Evolutionary conservation across 2,113 vertebrate species (phyloP).

Genomic region (Tiliqua scincoides): DNA sequence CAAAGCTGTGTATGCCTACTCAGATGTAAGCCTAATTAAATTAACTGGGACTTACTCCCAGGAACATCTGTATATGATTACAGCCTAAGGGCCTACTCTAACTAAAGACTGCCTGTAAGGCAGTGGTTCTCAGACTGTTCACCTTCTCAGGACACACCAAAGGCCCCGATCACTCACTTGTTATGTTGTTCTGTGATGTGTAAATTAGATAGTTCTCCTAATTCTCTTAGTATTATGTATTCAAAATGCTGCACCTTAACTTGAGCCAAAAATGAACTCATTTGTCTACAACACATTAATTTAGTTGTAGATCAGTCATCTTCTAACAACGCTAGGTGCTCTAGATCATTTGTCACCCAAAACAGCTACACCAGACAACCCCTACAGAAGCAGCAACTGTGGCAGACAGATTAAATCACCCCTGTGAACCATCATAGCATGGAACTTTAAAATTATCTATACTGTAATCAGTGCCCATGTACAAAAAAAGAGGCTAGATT

Average conservation of each 20-base stretch:
- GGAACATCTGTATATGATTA: too few species aligned
- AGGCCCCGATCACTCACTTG: too few species aligned
- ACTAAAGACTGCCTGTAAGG: too few species aligned
- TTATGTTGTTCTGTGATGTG: not conserved
- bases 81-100: too few species aligned
- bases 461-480: not conserved
- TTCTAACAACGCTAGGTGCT: not conserved
- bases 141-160: too few species aligned
- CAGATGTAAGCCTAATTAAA: too few species aligned
- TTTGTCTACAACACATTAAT: not conserved
- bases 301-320: not conserved
- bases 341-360: not conserved
- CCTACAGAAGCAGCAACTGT: not conserved
- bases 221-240: not conserved
- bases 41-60: too few species aligned
- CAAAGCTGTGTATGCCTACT: too few species aligned
- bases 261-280: not conserved
- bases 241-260: not conserved
- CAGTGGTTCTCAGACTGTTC: too few species aligned
- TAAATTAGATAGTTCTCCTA: not conserved
- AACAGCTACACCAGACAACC: not conserved
- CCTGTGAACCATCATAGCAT: not conserved
- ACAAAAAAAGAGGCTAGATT: slow-evolving; percentile 8
- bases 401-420: not conserved
- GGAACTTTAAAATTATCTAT: slow-evolving; percentile 7